phyloP scores from a whole-genome alignment of 2,113 vertebrate species.

The Cavia aperea region DNA sequence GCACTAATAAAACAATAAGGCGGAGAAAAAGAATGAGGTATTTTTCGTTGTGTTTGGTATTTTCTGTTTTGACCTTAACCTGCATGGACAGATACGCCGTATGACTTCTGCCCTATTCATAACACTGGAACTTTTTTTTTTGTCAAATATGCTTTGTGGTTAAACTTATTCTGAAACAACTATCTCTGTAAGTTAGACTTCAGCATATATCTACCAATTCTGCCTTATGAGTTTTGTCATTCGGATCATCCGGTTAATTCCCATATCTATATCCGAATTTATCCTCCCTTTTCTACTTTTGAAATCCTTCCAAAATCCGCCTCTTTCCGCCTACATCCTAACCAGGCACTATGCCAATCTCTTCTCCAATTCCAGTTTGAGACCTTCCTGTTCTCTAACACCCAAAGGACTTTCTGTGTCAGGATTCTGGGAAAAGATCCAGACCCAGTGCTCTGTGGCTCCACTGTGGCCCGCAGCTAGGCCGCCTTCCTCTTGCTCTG shows the following conservation, averaged over 20 bases:
- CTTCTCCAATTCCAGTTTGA: conserved; percentile 12
- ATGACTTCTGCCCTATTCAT: conserved; percentile 6
- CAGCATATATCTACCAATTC: not conserved
- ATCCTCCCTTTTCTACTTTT: not conserved
- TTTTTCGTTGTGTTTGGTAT: not conserved
- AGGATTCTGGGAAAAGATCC: not conserved
- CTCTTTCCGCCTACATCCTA: not conserved
- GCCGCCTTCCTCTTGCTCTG: conserved; percentile 23
- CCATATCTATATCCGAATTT: not conserved
- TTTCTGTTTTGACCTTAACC: not conserved
- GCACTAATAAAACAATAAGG: not conserved
- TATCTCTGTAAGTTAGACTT: conserved; percentile 33
- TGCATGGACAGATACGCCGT: not conserved
- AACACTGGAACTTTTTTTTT: conserved; percentile 19
- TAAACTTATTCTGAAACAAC: not conserved
- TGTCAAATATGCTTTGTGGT: not conserved
- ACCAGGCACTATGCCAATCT: not conserved
- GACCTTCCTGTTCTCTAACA: not conserved
- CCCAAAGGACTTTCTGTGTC: not conserved
- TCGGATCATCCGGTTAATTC: not conserved
- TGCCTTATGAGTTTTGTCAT: not conserved
- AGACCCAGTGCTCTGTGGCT: not conserved
- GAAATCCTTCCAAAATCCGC: not conserved
- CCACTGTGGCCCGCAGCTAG: not conserved
- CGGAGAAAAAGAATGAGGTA: not conserved